phyloP scores from a whole-genome alignment of 2,888 invertebrate genomes.

The Schizotus pectinicornis region DNA sequence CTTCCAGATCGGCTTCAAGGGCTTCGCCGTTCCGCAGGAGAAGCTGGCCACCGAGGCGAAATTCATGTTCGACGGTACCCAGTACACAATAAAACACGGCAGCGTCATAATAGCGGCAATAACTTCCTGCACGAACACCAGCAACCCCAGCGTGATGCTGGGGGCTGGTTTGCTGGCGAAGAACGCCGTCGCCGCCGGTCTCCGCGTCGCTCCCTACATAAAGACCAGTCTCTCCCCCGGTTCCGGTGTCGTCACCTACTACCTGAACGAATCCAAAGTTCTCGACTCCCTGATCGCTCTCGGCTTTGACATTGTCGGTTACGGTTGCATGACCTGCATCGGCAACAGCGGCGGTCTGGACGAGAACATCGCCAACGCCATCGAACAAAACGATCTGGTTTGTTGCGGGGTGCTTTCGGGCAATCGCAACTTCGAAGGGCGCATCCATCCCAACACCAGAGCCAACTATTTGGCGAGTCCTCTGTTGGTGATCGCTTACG shows the following conservation, averaged over 20 bases:
- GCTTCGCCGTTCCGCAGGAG: constrained; percentile 77
- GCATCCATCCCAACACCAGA: constrained; percentile 95
- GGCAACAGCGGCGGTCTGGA: constrained; percentile 97
- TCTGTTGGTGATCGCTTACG: constrained; percentile 95
- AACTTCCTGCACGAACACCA: constrained; percentile 97
- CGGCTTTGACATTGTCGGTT: constrained; percentile 96
- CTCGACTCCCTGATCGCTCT: constrained; percentile 83
- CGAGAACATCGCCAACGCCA: constrained; percentile 88
- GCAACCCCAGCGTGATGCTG: constrained; percentile 97
- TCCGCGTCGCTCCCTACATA: constrained; percentile 89
- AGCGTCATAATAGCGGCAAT: constrained; percentile 97
- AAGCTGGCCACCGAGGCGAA: constrained; percentile 70
- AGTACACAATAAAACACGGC: constrained; percentile 84
- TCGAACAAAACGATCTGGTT: constrained; percentile 91
- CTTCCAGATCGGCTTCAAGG: constrained; percentile 87
- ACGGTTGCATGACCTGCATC: constrained; percentile 99
- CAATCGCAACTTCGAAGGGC: constrained; percentile 97
- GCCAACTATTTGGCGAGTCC: constrained; percentile 99
- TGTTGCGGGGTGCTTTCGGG: constrained; percentile 97
- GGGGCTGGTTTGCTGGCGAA: constrained; percentile 93
- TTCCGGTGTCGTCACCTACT: constrained; percentile 57
- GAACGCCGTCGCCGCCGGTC: constrained; percentile 91
- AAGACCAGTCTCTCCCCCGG: constrained; percentile 96
- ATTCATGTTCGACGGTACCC: constrained; percentile 81
- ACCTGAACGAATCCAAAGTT: constrained; percentile 84